Base-by-base conservation (phyloP, 2,113 vertebrate species). In the Salvelinus alpinus region DNA sequence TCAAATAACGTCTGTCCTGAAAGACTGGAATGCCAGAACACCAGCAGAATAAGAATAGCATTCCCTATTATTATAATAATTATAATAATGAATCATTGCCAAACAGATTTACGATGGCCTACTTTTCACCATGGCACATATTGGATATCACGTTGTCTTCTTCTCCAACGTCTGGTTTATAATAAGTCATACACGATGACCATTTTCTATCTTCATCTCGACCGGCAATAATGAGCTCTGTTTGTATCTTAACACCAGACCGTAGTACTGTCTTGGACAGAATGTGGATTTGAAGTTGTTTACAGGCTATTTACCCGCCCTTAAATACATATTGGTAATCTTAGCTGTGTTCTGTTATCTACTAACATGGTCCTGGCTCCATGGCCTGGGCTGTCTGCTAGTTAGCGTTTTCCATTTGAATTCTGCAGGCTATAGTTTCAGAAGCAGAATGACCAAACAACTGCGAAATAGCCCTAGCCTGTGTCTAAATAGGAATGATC, bases 61-160 rank as follows among this genome's bases (percentile, higher is more conserved):
- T 16, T 38, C 69, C 29, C 85, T 92, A 92, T 87, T 89, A 84
- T 89, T 91, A 90, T 86, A 91, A 90, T 82, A 86, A 84, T 90
- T 90, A 86, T 82, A 75, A 81, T 89, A 88, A 91, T 92, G 86
- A 91, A 79, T 88, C 79, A 78, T 89, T 87, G 82, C 83, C 85
- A 92, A 91, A 91, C 85, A 88, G 80, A 78, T 88, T 90, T 83
- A 82, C 81, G 68, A 81, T 78, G 89, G 75, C 88, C 90, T 88
- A 87, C 82, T 88, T 89, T 86, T 87, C 78, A 83, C 67, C 73
- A 48, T 77, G 75, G 69, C 72, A 62, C 64, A 81, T 78, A 84
- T 82, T 81, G 78, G 80, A 81, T 74, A 81, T 65, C 29, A 18
- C 27, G 70, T 76, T 22, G 14, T 44, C 18, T 62, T 34, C 38